Conservation (phyloP, 2,797 vertebrate genomes). For the Spea hammondii region DNA sequence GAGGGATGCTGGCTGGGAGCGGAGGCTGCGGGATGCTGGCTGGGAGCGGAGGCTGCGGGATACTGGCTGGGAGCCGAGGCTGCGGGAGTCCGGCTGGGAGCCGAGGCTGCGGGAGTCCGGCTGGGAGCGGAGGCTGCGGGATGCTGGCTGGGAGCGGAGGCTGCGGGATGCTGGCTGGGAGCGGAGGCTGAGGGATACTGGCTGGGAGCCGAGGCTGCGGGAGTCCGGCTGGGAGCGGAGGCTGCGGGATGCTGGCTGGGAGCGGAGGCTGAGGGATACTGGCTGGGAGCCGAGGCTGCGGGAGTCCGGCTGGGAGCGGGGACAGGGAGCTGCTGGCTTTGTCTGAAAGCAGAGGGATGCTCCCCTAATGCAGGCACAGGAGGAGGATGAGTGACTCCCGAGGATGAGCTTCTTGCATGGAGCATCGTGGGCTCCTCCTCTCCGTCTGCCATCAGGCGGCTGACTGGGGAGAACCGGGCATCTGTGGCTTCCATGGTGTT, state of each 20-base stretch:
- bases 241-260: not conserved
- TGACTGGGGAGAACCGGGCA: constrained; percentile 22
- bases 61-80: not conserved
- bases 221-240: not conserved
- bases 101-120: not conserved
- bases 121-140: not conserved
- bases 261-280: not conserved
- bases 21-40: not conserved
- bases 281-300: not conserved
- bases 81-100: not conserved
- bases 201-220: not conserved
- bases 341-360: not conserved
- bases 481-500: constrained; percentile 37
- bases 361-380: not conserved
- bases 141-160: not conserved
- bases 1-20: not conserved
- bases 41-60: not conserved
- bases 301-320: not conserved
- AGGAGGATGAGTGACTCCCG: constrained; percentile 2
- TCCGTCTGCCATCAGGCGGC: constrained; percentile 38
- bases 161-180: not conserved
- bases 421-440: constrained; percentile 10
- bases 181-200: not conserved
- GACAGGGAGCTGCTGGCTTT: constrained; percentile 3
- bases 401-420: not conserved